Conservation (phyloP, 30 jellyfish, hydroid and myxozoan species). For the Catostylus mosaicus region DNA sequence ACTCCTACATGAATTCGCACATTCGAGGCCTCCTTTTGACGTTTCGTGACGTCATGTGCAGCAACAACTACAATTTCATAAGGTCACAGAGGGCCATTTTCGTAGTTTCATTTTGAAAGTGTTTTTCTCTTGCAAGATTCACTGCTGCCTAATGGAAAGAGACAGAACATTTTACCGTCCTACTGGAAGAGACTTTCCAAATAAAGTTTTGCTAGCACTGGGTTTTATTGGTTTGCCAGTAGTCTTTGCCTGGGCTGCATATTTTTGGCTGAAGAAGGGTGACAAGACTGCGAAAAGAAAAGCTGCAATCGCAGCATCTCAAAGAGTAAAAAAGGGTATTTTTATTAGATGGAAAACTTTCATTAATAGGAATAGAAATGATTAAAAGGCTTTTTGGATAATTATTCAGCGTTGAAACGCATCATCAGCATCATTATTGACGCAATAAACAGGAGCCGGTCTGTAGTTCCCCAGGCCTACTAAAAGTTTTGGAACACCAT, state of each 20-base stretch:
- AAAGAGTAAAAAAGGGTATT: conserved; percentile 49
- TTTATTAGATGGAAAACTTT: too few species aligned
- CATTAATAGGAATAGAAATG: not conserved
- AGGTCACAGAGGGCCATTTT: not conserved
- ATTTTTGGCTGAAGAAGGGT: conserved; percentile 11
- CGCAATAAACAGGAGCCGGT: too few species aligned
- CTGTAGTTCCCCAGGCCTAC: too few species aligned
- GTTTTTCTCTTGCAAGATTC: not conserved
- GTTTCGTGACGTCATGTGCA: not conserved
- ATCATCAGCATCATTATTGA: too few species aligned
- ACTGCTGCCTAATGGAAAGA: conserved; percentile 24
- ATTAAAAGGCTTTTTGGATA: not conserved
- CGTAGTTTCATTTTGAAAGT: not conserved
- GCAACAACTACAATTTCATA: not conserved
- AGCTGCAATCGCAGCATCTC: not conserved
- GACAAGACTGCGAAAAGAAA: not conserved
- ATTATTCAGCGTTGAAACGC: too few species aligned
- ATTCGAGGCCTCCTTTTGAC: not conserved
- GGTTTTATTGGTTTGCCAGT: conserved; percentile 38
- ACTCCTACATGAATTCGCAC: not conserved
- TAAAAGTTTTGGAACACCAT: too few species aligned
- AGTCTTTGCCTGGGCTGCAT: conserved; percentile 42
- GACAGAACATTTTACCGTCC: not conserved
- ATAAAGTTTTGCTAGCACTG: conserved; percentile 12
- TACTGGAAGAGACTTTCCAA: conserved; percentile 10